Conservation (phyloP, 2,113 vertebrate species). For the Menidia beryllina region DNA sequence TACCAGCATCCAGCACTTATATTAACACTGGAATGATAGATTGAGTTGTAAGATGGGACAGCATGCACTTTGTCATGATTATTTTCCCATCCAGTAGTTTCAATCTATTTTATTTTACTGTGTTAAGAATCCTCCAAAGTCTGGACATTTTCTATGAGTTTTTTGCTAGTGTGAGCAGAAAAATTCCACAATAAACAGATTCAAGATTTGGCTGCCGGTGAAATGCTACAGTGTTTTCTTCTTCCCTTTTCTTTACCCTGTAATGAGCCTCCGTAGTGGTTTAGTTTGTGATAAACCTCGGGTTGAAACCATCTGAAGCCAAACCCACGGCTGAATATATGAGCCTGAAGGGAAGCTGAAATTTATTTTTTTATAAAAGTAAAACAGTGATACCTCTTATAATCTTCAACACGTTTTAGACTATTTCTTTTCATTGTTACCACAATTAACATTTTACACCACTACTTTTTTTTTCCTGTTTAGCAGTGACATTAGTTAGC, state of each 20-base stretch:
- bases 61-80: constrained; percentile 22
- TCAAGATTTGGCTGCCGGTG: constrained; percentile 15
- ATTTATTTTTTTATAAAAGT: neutral
- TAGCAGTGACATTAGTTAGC: constrained; percentile 7
- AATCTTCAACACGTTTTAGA: neutral
- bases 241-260: constrained; percentile 1
- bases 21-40: constrained; percentile 12
- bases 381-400: constrained; percentile 2
- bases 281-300: constrained; percentile 16
- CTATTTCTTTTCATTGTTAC: neutral
- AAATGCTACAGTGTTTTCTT: constrained; percentile 28
- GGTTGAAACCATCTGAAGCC: constrained; percentile 29
- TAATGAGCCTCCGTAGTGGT: constrained; percentile 20
- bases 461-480: constrained; percentile 11
- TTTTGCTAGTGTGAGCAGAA: constrained; percentile 31
- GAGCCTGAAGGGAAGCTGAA: constrained; percentile 7
- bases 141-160: constrained; percentile 43
- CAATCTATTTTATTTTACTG: constrained; percentile 18
- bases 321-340: neutral
- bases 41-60: constrained; percentile 17
- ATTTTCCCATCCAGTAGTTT: constrained; percentile 25
- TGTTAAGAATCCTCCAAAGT: constrained; percentile 18
- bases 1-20: neutral
- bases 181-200: too few relatives aligned
- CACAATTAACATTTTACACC: constrained; percentile 14